These are phyloP conservation scores for Limosa lapponica DNA, from an alignment of 2,797 vertebrate species.

Conservation along the genomic window DNA sequence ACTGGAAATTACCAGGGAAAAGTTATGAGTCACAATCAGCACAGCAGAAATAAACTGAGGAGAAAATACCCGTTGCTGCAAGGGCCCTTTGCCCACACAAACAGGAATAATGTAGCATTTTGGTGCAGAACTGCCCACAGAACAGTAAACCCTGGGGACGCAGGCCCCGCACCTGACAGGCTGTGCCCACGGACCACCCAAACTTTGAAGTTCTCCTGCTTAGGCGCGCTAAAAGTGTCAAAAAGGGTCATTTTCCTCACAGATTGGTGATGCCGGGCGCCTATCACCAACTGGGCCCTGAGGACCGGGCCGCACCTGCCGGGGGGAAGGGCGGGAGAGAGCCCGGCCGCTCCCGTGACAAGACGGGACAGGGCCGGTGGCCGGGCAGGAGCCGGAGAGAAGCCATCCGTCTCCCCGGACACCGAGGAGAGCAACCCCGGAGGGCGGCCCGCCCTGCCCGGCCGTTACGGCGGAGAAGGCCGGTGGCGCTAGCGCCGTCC, in stretches of 20 bases:
- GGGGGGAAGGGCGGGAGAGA: too few species aligned
- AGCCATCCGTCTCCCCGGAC: accelerated
- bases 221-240: accelerated
- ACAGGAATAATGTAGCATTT: accelerated
- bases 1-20: not conserved
- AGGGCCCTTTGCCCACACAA: not conserved
- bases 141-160: accelerated
- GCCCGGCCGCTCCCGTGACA: not conserved
- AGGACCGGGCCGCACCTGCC: not conserved
- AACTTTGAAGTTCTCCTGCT: too few species aligned
- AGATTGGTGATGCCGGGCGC: accelerated
- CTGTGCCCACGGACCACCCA: accelerated
- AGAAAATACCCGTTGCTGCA: not conserved
- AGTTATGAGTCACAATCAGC: not conserved
- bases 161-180: accelerated
- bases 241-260: accelerated
- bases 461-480: accelerated
- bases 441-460: not conserved
- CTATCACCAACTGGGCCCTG: accelerated
- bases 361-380: too few species aligned
- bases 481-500: accelerated
- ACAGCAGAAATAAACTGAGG: not conserved
- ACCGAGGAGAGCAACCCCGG: not conserved
- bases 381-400: too few species aligned
- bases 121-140: accelerated